Evolutionary conservation across 1,140 invertebrate species (phyloP), one percentile per base, ranked within the genome.

Genomic region (Papilio dardanus): DNA sequence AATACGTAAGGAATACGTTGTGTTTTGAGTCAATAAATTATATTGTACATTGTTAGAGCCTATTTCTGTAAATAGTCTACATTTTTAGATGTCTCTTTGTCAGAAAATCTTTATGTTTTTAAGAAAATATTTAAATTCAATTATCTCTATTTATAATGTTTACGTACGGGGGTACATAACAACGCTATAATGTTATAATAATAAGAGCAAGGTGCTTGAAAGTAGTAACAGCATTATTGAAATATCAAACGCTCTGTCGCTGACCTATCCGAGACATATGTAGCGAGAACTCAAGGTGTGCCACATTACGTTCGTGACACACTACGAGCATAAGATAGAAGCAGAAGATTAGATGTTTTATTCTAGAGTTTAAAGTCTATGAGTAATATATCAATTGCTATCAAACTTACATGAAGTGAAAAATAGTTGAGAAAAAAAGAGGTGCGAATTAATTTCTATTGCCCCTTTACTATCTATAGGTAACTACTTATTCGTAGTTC

Each of bases 211-310:
- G 54, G 54, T 1, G 12, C 28, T 14, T 62, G 12, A 28, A 28
- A 62, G 31, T 35, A 66, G 30, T 3, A 66, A 66, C 28, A 33
- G 16, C 30, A 30, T 7, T 62, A 62, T 62, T 62, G 54, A 62
- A 62, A 62, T 28, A 62, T 62, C 10, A 62, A 30, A 62, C 54
- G 3, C 24, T 30, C 21, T 62, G 14, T 62, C 12, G 10, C 54
- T 62, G 54, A 62, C 54, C 24, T 62, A 62, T 12, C 21, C 24
- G 10, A 28, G 54, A 28, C 12, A 2, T 58, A 7, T 19, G 42
- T 5, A 12, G 24, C 24, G 30, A 66, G 30, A 33, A 5, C 31
- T 66, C 65, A 66, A 66, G 31, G 65, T 33, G 16, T 16, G 31
- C n/a, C 62, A 66, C 31, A 19, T 33, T 10, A 66, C 6, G 16